Conservation (phyloP, 2,797 vertebrate genomes). For the Hirundo rustica region DNA sequence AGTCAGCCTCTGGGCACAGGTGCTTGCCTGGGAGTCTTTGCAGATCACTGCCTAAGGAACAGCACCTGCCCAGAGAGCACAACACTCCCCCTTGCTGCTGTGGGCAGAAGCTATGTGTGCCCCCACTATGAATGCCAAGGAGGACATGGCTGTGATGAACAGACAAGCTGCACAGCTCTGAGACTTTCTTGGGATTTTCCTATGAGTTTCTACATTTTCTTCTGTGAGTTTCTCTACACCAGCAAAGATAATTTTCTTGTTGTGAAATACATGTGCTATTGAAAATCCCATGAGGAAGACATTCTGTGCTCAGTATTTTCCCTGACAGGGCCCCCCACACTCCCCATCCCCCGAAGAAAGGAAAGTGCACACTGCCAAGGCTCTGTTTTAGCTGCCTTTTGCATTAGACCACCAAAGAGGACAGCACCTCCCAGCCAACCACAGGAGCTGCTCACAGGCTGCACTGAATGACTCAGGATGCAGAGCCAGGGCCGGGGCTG, state of each 20-base stretch:
- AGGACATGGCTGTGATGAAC: neutral
- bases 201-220: neutral
- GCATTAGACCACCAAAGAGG: neutral
- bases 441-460: neutral
- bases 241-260: neutral
- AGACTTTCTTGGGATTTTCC: neutral
- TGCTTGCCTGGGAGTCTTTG: neutral
- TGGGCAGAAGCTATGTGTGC: neutral
- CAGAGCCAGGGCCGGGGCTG: fast-evolving
- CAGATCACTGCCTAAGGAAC: neutral
- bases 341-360: neutral
- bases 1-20: neutral
- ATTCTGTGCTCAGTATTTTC: neutral
- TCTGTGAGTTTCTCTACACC: neutral
- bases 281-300: neutral
- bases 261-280: neutral
- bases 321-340: neutral
- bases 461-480: neutral
- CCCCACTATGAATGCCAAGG: neutral
- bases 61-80: neutral
- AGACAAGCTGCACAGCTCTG: neutral
- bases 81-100: neutral
- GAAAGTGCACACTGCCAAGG: fast-evolving
- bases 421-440: neutral
- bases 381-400: neutral